Conservation (phyloP, 2,113 vertebrate genomes). For the Pontoporia blainvillei region DNA sequence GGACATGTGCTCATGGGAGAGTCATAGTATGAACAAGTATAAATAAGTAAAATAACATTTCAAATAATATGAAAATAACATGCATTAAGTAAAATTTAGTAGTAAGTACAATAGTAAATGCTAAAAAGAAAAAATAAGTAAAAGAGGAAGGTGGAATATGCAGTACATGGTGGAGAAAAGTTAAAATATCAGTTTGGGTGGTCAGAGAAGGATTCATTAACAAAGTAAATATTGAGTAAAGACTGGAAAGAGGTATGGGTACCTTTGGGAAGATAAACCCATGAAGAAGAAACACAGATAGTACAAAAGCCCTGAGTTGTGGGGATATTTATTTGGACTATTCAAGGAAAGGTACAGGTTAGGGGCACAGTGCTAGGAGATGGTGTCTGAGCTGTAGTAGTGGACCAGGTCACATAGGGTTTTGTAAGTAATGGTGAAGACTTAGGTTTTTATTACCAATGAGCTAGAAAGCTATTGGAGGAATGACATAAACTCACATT, state of each 20-base stretch:
- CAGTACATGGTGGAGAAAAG: neutral
- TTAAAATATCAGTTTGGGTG: neutral
- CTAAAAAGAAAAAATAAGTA: neutral
- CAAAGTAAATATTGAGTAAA: neutral
- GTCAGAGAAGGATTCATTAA: neutral
- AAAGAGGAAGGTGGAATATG: neutral
- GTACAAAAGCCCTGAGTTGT: neutral
- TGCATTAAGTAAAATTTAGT: neutral
- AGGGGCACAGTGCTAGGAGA: neutral
- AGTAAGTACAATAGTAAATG: neutral
- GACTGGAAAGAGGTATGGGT: neutral
- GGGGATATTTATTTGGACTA: neutral
- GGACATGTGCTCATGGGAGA: neutral
- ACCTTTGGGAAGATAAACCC: neutral
- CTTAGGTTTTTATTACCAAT: neutral
- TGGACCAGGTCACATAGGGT: neutral
- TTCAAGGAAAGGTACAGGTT: neutral
- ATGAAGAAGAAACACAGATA: neutral
- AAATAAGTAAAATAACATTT: neutral
- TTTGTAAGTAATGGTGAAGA: neutral
- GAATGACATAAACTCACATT: neutral
- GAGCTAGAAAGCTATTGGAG: neutral
- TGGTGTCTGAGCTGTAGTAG: neutral
- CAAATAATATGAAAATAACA: neutral
- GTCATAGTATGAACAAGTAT: neutral